Percentiles rank a stretch among this genome's conserved stretches.
Conservation (phyloP, 2,797 vertebrate species). For the Oreonectes daqikongensis region DNA sequence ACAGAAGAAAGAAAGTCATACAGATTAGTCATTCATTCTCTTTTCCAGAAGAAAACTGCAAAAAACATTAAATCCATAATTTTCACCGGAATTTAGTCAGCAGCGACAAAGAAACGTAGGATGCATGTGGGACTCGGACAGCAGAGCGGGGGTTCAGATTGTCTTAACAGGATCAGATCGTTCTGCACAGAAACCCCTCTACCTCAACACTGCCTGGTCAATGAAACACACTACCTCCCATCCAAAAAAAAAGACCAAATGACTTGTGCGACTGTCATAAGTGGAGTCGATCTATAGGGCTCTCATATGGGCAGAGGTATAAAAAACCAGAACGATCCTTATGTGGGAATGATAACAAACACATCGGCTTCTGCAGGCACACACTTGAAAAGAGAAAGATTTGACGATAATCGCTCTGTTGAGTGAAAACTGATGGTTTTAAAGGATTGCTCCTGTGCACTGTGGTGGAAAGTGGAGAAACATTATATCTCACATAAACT, state of each 20-base stretch:
- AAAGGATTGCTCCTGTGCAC: conserved; percentile 55
- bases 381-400: conserved; percentile 66
- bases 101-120: conserved; percentile 41
- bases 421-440: conserved; percentile 59
- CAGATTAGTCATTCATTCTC: conserved; percentile 47
- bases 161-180: conserved; percentile 56
- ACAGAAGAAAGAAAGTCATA: neutral
- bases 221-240: conserved; percentile 59
- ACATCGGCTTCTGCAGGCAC: conserved; percentile 58
- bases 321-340: conserved; percentile 55
- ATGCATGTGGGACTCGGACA: conserved; percentile 27
- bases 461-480: conserved; percentile 46
- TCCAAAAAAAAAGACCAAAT: conserved; percentile 23
- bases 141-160: conserved; percentile 43
- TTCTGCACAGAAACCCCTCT: conserved; percentile 49
- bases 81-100: conserved; percentile 52
- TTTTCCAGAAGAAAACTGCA: conserved; percentile 54
- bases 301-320: conserved; percentile 61
- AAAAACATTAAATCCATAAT: conserved; percentile 42
- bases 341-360: conserved; percentile 63
- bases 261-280: conserved; percentile 55
- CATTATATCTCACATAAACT: conserved; percentile 47
- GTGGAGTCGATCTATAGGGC: conserved; percentile 49
- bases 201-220: conserved; percentile 55
- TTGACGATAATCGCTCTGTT: conserved; percentile 59